Conservation (phyloP, 64 coral and sea anemone species). For the Montipora efflorescens region DNA sequence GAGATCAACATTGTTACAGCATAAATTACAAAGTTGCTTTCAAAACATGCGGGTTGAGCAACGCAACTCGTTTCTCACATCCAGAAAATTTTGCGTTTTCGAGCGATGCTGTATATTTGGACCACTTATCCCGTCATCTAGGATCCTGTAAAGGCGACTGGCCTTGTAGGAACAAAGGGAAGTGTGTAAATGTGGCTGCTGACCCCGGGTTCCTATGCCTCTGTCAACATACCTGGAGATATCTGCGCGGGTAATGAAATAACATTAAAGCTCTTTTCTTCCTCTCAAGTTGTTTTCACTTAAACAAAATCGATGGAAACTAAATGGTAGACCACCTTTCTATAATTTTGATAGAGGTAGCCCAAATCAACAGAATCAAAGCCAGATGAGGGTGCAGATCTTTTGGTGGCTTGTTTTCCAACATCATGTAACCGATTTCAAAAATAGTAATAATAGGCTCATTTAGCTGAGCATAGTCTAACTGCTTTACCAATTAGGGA, state of each 20-base stretch:
- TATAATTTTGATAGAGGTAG: too few species aligned
- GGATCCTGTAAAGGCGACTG: slow-evolving; percentile 60
- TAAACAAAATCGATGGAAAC: too few species aligned
- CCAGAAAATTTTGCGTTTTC: slow-evolving; percentile 13
- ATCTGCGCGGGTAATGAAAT: slow-evolving; percentile 46
- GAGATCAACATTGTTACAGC: slow-evolving; percentile 58
- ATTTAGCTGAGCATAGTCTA: too few species aligned
- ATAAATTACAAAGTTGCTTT: slow-evolving; percentile 48
- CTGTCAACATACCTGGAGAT: slow-evolving; percentile 41
- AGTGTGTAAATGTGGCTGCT: slow-evolving; percentile 48
- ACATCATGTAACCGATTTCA: too few species aligned
- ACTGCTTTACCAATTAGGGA: too few species aligned
- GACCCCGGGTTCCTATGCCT: slow-evolving; percentile 49
- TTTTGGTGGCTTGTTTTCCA: too few species aligned
- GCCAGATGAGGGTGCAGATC: too few species aligned
- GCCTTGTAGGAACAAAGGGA: slow-evolving; percentile 65
- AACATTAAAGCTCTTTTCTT: background rate
- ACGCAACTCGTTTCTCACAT: slow-evolving; percentile 12
- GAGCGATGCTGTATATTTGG: slow-evolving; percentile 34
- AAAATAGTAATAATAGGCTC: too few species aligned
- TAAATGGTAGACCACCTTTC: too few species aligned
- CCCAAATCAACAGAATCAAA: too few species aligned
- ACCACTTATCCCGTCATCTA: slow-evolving; percentile 51
- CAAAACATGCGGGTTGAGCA: slow-evolving; percentile 38
- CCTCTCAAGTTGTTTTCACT: background rate